Base-by-base conservation (phyloP, 2,888 invertebrate species). In the Lasioglossum calceatum region DNA sequence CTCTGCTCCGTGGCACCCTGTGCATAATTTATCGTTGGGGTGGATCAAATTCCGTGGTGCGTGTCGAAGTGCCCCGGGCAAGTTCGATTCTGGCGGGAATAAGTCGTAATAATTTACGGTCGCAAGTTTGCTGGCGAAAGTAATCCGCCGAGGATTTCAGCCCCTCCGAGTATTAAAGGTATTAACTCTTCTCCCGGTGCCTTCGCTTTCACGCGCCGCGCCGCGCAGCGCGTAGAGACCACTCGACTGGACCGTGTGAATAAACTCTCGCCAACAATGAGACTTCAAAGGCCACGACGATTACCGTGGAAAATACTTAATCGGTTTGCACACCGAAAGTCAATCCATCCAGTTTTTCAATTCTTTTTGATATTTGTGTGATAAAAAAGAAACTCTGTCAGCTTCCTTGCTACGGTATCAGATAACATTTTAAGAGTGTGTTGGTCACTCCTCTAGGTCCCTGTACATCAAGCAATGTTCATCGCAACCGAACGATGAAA, bases 21-120 rank as follows among this genome's bases (percentile, higher is more conserved):
- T 89, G 90, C 90, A 91, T 92, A 92, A 91, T 92, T 92, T 91
- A 90, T 89, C 87, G 82, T 72, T 39, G 74, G 86, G 85, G 82
- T 85, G 89, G 82, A 89, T 91, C 83, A 79, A 84, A 84, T 86
- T 91, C 84, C 85, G 72, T 75, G 85, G 85, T 77, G 90, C 90
- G 87, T 82, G 81, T 87, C 88, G 89, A 86, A 81, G 80, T 85
- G 86, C 79, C 86, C 78, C 72, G 81, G 70, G 2, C 50, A 44
- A 67, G 74, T 74, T 58, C 76, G 71, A 71, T 54, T 64, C 54
- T 71, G 50, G 16, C 61, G 50, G 50, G 79, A 75, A 77, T 79
- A 82, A 79, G 77, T 82, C 74, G 80, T 72, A 85, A 85, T 87
- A 79, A 87, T 87, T 79, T 82, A 79, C 79, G 73, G 78, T 77